phyloP scores from a whole-genome alignment of 2,113 vertebrate species.

The Neotragus pygmaeus region DNA sequence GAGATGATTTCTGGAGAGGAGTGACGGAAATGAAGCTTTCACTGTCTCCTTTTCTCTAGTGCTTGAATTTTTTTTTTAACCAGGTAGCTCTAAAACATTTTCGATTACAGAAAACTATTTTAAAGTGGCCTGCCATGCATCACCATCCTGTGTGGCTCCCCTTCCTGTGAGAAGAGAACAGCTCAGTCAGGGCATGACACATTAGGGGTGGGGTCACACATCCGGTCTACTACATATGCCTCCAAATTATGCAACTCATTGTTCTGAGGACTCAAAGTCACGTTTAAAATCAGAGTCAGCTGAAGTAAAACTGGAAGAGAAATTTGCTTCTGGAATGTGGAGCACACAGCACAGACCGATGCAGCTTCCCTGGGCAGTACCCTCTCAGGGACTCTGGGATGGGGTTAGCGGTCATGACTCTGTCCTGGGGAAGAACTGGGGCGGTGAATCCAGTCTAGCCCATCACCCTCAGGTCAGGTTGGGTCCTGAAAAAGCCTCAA shows the following conservation, averaged over 20 bases:
- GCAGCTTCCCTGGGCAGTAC: not conserved
- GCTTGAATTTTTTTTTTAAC: not conserved
- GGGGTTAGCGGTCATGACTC: not conserved
- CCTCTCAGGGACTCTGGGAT: not conserved
- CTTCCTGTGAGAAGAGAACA: not conserved
- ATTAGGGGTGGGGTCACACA: not conserved
- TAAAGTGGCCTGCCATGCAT: not conserved
- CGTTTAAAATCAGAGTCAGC: constrained; percentile 25
- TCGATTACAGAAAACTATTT: not conserved
- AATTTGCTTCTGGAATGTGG: not conserved
- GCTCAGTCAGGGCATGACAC: not conserved
- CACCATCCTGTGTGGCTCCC: not conserved
- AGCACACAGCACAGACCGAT: not conserved
- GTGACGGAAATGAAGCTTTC: not conserved
- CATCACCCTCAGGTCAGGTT: not conserved
- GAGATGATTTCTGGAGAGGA: not conserved
- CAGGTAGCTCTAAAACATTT: not conserved
- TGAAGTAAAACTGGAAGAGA: not conserved
- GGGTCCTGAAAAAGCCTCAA: not conserved
- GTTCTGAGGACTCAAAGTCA: constrained; percentile 5
- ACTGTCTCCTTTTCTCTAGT: not conserved
- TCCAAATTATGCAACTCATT: constrained; percentile 31
- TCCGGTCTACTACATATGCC: not conserved
- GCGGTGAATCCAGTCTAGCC: not conserved
- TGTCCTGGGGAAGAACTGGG: not conserved